Conservation (phyloP, 2,888 invertebrate species). For the Alcis repandata region DNA sequence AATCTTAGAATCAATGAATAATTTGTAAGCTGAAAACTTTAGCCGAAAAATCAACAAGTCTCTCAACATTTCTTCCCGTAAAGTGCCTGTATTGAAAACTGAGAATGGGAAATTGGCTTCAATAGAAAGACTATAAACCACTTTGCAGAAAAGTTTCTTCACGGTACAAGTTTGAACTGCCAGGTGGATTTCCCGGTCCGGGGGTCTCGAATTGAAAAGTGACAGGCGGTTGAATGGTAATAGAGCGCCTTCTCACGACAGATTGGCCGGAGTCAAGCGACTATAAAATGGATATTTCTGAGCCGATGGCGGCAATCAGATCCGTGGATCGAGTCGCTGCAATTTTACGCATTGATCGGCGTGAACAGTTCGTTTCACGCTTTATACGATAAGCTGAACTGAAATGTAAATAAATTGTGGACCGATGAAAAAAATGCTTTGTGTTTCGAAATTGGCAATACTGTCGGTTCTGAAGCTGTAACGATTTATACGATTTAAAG, state of each 20-base stretch:
- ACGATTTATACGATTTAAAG: not conserved
- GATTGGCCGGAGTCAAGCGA: conserved; percentile 45
- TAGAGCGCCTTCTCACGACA: conserved; percentile 19
- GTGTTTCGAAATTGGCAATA: conserved; percentile 12
- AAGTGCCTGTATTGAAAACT: conserved; percentile 18
- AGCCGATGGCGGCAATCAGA: conserved; percentile 45
- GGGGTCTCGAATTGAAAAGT: conserved; percentile 27
- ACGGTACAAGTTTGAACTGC: conserved; percentile 10
- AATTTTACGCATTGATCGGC: conserved; percentile 55
- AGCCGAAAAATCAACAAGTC: conserved; percentile 22
- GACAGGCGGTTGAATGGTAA: conserved; percentile 30
- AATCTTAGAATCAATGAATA: conserved; percentile 1
- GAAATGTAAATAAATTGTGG: conserved; percentile 24
- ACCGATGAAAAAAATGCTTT: conserved; percentile 12
- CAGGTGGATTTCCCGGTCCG: conserved; percentile 16
- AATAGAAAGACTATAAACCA: conserved; percentile 27
- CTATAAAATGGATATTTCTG: conserved; percentile 56
- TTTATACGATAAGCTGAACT: conserved; percentile 33
- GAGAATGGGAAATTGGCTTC: conserved; percentile 12
- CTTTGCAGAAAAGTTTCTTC: conserved; percentile 16
- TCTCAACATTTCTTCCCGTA: not conserved
- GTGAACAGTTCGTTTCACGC: conserved; percentile 35
- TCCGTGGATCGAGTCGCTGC: conserved; percentile 43
- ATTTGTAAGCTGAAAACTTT: conserved; percentile 6
- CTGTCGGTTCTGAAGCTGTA: not conserved